A percentile compares a stretch with the other conserved stretches of the same genome.
Conservation (phyloP, 1,140 invertebrate species). For the Drosophila mojavensis region DNA sequence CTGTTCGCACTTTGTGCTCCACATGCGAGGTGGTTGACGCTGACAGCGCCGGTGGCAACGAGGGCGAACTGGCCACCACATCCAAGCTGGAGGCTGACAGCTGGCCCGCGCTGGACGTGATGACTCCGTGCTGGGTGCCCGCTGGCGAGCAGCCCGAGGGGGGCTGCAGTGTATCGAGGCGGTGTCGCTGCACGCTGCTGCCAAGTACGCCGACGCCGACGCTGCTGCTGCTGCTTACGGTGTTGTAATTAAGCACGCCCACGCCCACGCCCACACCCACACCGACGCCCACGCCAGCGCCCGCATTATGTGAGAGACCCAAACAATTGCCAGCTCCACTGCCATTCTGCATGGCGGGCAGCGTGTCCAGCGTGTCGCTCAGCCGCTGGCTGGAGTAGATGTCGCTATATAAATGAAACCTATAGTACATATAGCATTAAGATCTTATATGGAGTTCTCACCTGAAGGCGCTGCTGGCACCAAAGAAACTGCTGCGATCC, state of each 20-base stretch:
- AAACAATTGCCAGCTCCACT: slow-evolving; percentile 70
- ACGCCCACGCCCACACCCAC: slow-evolving; percentile 57
- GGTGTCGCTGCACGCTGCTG: slow-evolving; percentile 67
- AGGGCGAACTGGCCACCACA: slow-evolving; percentile 50
- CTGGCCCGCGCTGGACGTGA: slow-evolving; percentile 72
- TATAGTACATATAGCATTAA: neutral
- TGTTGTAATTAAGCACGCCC: slow-evolving; percentile 76
- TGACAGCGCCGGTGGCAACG: slow-evolving; percentile 47
- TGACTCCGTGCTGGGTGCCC: slow-evolving; percentile 75
- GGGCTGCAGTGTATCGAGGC: slow-evolving; percentile 73
- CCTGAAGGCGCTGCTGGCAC: slow-evolving; percentile 83
- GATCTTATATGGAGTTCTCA: slow-evolving; percentile 10
- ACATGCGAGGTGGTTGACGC: slow-evolving; percentile 62
- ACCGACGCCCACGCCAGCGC: slow-evolving; percentile 43
- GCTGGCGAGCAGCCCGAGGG: slow-evolving; percentile 73
- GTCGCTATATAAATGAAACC: slow-evolving; percentile 51
- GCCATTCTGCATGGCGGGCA: slow-evolving; percentile 71
- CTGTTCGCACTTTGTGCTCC: slow-evolving; percentile 72
- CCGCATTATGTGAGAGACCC: slow-evolving; percentile 68
- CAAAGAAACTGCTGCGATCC: slow-evolving; percentile 84
- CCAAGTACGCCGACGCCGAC: slow-evolving; percentile 53
- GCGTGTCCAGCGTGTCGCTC: slow-evolving; percentile 74
- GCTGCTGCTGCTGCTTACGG: slow-evolving; percentile 64
- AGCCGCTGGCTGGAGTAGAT: slow-evolving; percentile 81
- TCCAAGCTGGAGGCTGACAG: slow-evolving; percentile 51